Evolutionary conservation across 2,888 invertebrate species (phyloP), one percentile per base, ranked within the genome.

Genomic region (Lydus trimaculatus): DNA sequence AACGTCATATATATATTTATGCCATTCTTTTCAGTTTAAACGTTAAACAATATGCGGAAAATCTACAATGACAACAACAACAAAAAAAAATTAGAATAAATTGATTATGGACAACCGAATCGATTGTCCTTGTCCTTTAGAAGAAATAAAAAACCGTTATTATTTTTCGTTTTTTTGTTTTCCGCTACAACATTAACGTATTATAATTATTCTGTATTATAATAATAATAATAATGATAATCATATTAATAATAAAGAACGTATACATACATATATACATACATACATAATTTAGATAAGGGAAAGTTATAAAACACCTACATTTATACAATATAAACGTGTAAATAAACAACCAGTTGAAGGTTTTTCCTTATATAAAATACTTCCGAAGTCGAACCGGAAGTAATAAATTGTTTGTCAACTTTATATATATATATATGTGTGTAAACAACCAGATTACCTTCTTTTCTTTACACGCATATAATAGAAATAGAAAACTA

Each of bases 371-470:
- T 9, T 23, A 23, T n/a, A 52, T 52, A 52, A 52, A 52, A 52
- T 23, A 52, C 23, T 23, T 52, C 52, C 23, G 52, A 52, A 52
- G 13, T 52, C 23, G 25, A 25, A 23, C 52, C 9, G 23, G 52
- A 52, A 52, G 13, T 23, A 23, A 52, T 52, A 52, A 52, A 52
- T 52, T 13, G 23, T 52, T 52, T 23, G 11, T 15, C 11, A 20
- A 52, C 23, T 25, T 52, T 25, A 2, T n/a, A n/a, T n/a, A n/a
- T n/a, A n/a, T n/a, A n/a, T n/a, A n/a, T n/a, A n/a, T n/a, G n/a
- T n/a, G n/a, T n/a, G 43, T 43, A 43, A 52, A 25, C 23, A 52
- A 52, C 52, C 25, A 25, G 25, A 52, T 52, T 52, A 52, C 52
- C 52, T 52, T 43, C 43, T 43, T 43, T 33, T 33, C 7, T 33